A percentile compares a stretch with the other conserved stretches of the same genome.
Conservation (phyloP, 2,113 vertebrate genomes). For the Gallinago undulata region DNA sequence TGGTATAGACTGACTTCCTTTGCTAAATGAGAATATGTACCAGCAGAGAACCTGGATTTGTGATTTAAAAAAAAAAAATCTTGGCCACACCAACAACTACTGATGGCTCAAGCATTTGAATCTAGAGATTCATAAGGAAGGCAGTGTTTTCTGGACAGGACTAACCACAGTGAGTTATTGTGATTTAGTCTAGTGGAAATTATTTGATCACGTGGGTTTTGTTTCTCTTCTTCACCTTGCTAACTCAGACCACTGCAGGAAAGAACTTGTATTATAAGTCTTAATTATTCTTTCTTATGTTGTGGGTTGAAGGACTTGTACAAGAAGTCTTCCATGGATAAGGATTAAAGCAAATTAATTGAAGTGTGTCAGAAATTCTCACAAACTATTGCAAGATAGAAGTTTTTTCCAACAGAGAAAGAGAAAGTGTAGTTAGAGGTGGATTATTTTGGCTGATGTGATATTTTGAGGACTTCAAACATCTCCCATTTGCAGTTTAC, state of each 20-base stretch:
- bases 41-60: not conserved
- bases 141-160: not conserved
- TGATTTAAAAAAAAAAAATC: not conserved
- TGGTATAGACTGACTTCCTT: not conserved
- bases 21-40: not conserved
- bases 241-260: not conserved
- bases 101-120: not conserved
- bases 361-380: not conserved
- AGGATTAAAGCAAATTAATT: too few species aligned
- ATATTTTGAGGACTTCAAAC: not conserved
- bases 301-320: not conserved
- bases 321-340: not conserved
- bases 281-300: not conserved
- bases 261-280: not conserved
- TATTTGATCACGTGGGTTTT: not conserved
- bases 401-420: not conserved
- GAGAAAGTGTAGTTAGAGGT: not conserved
- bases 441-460: not conserved
- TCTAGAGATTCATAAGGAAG: not conserved
- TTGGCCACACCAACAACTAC: accelerated
- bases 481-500: not conserved
- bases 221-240: not conserved
- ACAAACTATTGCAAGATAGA: not conserved
- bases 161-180: not conserved
- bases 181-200: not conserved